Base-by-base conservation (phyloP, 2,888 invertebrate genomes). In the Ceraclea dissimilis region DNA sequence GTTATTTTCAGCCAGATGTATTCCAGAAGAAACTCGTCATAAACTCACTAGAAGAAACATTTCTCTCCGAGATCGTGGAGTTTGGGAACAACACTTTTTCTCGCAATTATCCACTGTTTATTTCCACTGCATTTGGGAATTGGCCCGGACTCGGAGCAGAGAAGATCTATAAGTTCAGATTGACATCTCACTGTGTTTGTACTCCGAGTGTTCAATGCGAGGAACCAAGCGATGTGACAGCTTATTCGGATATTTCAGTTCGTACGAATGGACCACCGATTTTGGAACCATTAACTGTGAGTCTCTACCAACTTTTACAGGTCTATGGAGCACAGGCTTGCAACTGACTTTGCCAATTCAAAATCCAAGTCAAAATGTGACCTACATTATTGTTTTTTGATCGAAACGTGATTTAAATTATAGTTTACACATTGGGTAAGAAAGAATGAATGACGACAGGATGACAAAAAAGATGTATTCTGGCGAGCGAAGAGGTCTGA, bases 31-130 rank as follows among this genome's bases (percentile, higher is more conserved):
- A 22, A 5, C 18, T 56, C 17, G n/a, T 49, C 11, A 58, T 59
- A 10, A 57, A 59, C 34, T 61, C 61, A 1, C 20, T 34, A n/a
- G 61, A 61, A 22, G 61, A 61, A 48, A 61, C 61, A 6, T 61
- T 61, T 46, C 34, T 61, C 11, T 61, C 61, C 10, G 61, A 61
- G 51, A 55, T 61, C n/a, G 59, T 58, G 13, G 61, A 61, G 26
- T 61, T 53, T 49, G 54, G 59, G 6, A 61, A 61, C 39, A 57
- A 59, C 16, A 58, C 59, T 2, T 18, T 59, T 1, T 34, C 51
- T 18, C 54, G 55, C 26, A 54, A 56, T 39, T 59, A 52, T 39
- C 61, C 61, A 11, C 43, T 61, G 33, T n/a, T 56, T 8, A 51
- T 61, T 8, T 57, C 61, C 1, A 51, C 26, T 2, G 53, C 48